phyloP scores from a whole-genome alignment of 2,797 vertebrate species.

The Ceyx erithaca region DNA sequence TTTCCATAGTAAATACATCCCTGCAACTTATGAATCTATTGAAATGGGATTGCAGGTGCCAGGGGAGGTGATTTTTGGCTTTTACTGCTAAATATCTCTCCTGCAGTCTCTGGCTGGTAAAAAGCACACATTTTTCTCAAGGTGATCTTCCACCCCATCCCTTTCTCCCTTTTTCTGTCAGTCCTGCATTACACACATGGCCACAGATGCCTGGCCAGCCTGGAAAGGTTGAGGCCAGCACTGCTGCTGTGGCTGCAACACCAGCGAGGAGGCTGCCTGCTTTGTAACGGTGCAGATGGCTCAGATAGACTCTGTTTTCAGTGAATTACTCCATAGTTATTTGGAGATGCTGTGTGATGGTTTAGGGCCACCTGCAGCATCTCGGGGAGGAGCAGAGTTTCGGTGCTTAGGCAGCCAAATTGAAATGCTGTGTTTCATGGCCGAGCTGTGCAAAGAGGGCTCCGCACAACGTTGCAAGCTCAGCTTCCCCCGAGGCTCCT shows the following conservation, averaged over 20 bases:
- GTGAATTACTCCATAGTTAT: rapidly evolving
- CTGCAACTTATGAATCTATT: rapidly evolving
- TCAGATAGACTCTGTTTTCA: rapidly evolving
- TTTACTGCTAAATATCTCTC: neutral
- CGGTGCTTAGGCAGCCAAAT: neutral
- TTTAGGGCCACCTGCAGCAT: slow-evolving; percentile 18
- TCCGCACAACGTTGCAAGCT: neutral
- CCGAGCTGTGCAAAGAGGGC: neutral
- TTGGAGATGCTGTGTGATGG: neutral
- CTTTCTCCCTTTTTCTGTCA: neutral
- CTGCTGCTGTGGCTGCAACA: neutral
- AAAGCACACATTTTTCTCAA: neutral
- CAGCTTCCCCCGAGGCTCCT: neutral
- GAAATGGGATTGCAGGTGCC: neutral
- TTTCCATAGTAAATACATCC: neutral
- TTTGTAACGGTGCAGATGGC: neutral
- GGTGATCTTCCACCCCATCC: neutral
- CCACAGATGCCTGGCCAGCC: rapidly evolving
- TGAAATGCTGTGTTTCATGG: neutral
- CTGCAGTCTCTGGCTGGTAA: neutral
- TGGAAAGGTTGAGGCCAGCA: neutral
- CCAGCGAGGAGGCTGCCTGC: rapidly evolving
- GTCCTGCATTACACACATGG: rapidly evolving
- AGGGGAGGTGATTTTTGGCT: neutral
- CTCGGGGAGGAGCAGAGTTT: neutral